Conservation (phyloP, 2,113 vertebrate genomes). For the Myotis brandtii region DNA sequence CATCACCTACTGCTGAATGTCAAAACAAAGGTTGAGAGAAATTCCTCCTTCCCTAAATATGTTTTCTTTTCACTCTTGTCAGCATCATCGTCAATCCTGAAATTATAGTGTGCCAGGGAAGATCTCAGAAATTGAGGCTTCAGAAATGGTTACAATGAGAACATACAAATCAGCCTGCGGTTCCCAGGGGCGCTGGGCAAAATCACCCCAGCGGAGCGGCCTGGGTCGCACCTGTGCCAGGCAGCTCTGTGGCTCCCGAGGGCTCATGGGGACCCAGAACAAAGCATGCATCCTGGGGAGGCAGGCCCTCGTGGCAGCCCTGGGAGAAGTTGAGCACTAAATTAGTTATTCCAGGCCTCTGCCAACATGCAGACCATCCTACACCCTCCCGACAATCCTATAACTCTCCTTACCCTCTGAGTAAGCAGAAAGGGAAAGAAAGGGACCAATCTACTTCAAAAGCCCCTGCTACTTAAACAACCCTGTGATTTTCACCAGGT, state of each 20-base stretch:
- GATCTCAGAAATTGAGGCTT: conserved; percentile 75
- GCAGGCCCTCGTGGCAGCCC: not conserved
- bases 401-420: not conserved
- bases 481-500: not conserved
- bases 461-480: conserved; percentile 41
- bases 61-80: conserved; percentile 81
- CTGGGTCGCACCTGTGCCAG: not conserved
- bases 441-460: conserved; percentile 9
- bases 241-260: not conserved
- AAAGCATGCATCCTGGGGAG: not conserved
- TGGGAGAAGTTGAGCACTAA: not conserved
- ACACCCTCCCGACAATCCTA: not conserved
- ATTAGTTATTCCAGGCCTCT: not conserved
- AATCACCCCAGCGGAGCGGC: accelerated
- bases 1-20: conserved; percentile 63
- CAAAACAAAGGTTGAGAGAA: conserved; percentile 78
- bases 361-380: not conserved
- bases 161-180: conserved; percentile 77
- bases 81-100: conserved; percentile 82
- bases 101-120: conserved; percentile 82
- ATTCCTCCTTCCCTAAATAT: conserved; percentile 74
- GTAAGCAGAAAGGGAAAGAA: not conserved
- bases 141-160: conserved; percentile 72
- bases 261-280: not conserved
- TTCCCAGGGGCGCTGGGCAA: conserved; percentile 19